Evolutionary conservation across 2,113 vertebrate genomes (phyloP).

Genomic region (Emydura subglobosa): DNA sequence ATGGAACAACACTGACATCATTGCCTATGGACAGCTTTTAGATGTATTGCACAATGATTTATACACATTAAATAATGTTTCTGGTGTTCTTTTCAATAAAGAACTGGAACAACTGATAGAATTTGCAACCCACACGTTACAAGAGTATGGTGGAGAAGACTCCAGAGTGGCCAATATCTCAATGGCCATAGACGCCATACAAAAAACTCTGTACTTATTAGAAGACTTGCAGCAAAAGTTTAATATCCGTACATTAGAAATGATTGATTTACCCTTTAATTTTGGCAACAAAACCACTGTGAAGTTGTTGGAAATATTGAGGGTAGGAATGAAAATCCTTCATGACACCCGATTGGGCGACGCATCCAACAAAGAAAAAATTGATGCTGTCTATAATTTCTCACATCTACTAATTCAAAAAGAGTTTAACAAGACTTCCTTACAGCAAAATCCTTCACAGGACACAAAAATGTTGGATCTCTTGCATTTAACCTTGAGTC

Average conservation of each 20-base stretch:
- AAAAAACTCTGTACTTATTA: constrained; percentile 56
- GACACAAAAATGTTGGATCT: constrained; percentile 29
- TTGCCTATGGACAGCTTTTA: constrained; percentile 44
- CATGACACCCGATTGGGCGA: neutral
- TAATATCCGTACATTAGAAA: constrained; percentile 58
- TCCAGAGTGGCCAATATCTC: constrained; percentile 42
- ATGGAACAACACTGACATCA: constrained; percentile 1
- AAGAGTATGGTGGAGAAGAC: constrained; percentile 47
- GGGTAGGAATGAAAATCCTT: constrained; percentile 48
- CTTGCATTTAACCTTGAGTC: constrained; percentile 28
- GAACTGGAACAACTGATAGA: constrained; percentile 38
- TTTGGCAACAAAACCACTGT: constrained; percentile 37
- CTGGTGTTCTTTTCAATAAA: neutral
- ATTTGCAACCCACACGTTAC: constrained; percentile 4
- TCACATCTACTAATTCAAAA: constrained; percentile 36
- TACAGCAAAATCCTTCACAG: neutral
- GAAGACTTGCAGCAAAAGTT: constrained; percentile 54
- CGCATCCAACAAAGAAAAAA: constrained; percentile 34
- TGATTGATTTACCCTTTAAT: constrained; percentile 44
- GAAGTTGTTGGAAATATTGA: constrained; percentile 53
- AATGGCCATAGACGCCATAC: constrained; percentile 26
- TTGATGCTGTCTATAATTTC: constrained; percentile 48
- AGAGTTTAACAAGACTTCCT: neutral
- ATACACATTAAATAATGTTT: constrained; percentile 17
- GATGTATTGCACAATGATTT: constrained; percentile 49